Percentiles rank a stretch among this genome's conserved stretches.
Conservation (phyloP, 2,797 vertebrate species). For the Pampus argenteus region DNA sequence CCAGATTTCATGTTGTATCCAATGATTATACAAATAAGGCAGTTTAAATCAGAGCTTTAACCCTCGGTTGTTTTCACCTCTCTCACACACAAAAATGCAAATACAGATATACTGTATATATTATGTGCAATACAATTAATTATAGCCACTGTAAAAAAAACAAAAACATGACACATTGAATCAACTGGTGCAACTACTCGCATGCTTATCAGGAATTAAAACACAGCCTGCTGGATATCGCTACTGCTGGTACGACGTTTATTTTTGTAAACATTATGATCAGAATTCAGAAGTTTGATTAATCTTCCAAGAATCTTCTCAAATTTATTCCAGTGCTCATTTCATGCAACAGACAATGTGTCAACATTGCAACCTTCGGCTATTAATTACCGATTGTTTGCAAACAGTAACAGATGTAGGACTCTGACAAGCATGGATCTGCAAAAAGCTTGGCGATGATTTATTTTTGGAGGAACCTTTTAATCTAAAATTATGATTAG, state of each 20-base stretch:
- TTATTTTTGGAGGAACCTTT: slow-evolving; percentile 79
- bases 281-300: slow-evolving; percentile 24
- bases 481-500: slow-evolving; percentile 79
- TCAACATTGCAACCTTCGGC: slow-evolving; percentile 31
- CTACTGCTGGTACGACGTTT: neutral
- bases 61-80: slow-evolving; percentile 38
- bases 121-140: no score
- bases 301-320: slow-evolving; percentile 7
- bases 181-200: no score
- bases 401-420: slow-evolving; percentile 53
- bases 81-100: no score
- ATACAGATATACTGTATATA: no score
- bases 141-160: no score
- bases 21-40: slow-evolving; percentile 1
- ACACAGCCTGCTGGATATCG: neutral
- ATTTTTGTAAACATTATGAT: neutral
- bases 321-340: slow-evolving; percentile 9
- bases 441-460: slow-evolving; percentile 32
- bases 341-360: neutral
- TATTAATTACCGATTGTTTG: slow-evolving; percentile 60
- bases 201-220: neutral
- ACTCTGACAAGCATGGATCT: slow-evolving; percentile 53
- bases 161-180: no score
- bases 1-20: no score
- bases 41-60: slow-evolving; percentile 28